A percentile compares a stretch with the other conserved stretches of the same genome.
phyloP scores from a whole-genome alignment of 2,113 vertebrate species.

The Notarius quadriscutis region DNA sequence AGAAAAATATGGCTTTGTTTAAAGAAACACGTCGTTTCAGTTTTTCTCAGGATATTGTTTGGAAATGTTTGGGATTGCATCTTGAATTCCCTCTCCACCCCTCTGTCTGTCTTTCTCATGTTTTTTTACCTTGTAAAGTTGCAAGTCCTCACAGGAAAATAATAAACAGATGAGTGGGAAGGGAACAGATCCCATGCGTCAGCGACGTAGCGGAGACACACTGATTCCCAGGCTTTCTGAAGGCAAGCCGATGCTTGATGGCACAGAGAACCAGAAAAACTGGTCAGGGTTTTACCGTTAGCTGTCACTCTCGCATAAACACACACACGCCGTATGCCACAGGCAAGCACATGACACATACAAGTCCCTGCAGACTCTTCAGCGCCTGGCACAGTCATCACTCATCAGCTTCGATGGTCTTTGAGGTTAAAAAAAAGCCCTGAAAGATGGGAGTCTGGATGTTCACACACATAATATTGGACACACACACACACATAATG shows the following conservation, averaged over 20 bases:
- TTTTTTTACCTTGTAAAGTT: slow-evolving; percentile 57
- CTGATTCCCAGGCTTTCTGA: slow-evolving; percentile 72
- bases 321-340: not conserved
- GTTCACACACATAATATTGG: slow-evolving; percentile 19
- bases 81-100: slow-evolving; percentile 40
- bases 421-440: slow-evolving; percentile 19
- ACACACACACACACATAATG: not conserved
- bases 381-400: slow-evolving; percentile 23
- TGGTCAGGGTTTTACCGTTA: slow-evolving; percentile 69
- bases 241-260: slow-evolving; percentile 72
- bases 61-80: slow-evolving; percentile 63
- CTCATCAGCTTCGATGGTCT: slow-evolving; percentile 29
- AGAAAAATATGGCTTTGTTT: slow-evolving; percentile 35
- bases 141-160: slow-evolving; percentile 75
- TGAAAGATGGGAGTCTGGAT: slow-evolving; percentile 6
- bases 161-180: slow-evolving; percentile 78
- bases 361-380: slow-evolving; percentile 43
- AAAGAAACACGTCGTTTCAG: slow-evolving; percentile 4
- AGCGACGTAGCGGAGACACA: slow-evolving; percentile 47
- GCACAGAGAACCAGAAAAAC: slow-evolving; percentile 71
- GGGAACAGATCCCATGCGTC: slow-evolving; percentile 67
- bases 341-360: slow-evolving; percentile 11
- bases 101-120: not conserved
- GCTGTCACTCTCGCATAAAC: slow-evolving; percentile 63
- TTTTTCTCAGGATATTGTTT: slow-evolving; percentile 54